These are phyloP conservation scores for Nylanderia fulva DNA, from an alignment of 1,140 invertebrate species.

Conservation along the genomic window DNA sequence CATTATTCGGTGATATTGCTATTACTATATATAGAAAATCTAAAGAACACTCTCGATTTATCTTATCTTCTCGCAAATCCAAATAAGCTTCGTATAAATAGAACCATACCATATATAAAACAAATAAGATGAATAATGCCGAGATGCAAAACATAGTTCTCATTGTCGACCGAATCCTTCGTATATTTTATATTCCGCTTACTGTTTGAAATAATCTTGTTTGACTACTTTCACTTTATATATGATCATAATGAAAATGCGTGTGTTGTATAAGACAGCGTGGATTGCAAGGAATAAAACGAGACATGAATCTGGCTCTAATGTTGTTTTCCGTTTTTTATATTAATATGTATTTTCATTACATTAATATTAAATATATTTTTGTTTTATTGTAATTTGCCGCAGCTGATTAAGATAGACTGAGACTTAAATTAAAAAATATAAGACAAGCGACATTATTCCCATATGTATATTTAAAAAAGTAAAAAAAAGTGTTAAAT, in stretches of 20 bases:
- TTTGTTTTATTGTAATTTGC: not conserved
- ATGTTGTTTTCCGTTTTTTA: constrained; percentile 10
- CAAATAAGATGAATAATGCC: not conserved
- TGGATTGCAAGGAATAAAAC: constrained; percentile 9
- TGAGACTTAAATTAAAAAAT: no score
- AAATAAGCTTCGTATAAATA: not conserved
- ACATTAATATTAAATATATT: constrained; percentile 3
- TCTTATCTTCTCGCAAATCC: not conserved
- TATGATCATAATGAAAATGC: constrained; percentile 64
- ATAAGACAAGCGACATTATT: no score
- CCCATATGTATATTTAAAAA: no score
- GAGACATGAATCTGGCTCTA: constrained; percentile 19
- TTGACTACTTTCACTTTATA: constrained; percentile 57
- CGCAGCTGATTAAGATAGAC: not conserved
- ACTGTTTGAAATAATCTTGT: constrained; percentile 46
- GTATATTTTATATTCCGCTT: constrained; percentile 42
- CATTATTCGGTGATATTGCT: not conserved
- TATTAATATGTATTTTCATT: constrained; percentile 28
- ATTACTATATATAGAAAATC: no score
- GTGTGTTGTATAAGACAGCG: not conserved
- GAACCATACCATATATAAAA: not conserved
- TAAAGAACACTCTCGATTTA: not conserved
- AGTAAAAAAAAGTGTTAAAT: no score
- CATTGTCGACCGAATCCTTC: constrained; percentile 3
- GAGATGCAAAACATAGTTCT: not conserved